phyloP scores from a whole-genome alignment of 2,888 invertebrate species.

The Tetrapedia diversipes region DNA sequence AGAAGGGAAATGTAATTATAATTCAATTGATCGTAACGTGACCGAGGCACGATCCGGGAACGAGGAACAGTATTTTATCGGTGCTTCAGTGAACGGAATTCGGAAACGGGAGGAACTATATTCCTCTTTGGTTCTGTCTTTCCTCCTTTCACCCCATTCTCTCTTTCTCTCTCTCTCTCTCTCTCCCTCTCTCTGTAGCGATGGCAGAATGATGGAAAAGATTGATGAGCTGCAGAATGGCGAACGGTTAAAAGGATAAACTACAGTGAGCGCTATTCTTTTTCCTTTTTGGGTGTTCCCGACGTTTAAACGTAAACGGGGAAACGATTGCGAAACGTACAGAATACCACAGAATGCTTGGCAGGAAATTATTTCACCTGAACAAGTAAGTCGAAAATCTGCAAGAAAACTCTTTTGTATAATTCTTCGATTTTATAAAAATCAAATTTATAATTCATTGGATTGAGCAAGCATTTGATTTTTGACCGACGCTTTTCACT shows the following conservation, averaged over 20 bases:
- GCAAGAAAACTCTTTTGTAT: no score
- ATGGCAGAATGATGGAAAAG: slow-evolving; percentile 1
- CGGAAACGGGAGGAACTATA: slow-evolving; percentile 1
- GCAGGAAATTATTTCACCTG: no score
- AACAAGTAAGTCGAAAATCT: no score
- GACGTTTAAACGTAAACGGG: not conserved
- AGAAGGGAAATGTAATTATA: not conserved
- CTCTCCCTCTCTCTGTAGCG: not conserved
- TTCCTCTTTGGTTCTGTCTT: no score
- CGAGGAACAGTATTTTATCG: not conserved
- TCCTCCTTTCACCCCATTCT: no score
- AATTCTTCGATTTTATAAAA: no score
- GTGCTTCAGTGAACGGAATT: not conserved
- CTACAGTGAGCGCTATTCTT: not conserved
- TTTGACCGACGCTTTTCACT: no score
- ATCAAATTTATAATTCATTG: no score
- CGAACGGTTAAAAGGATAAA: slow-evolving; percentile 5
- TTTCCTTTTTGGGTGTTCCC: not conserved
- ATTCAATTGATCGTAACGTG: not conserved
- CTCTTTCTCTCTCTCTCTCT: no score
- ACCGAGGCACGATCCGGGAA: not conserved
- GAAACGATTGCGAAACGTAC: not conserved
- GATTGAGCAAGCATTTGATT: no score
- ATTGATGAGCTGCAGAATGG: slow-evolving; percentile 9
- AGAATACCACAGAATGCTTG: no score